These are phyloP conservation scores for Acrossocheilus fasciatus DNA, from an alignment of 2,797 vertebrate species.

Conservation along the genomic window DNA sequence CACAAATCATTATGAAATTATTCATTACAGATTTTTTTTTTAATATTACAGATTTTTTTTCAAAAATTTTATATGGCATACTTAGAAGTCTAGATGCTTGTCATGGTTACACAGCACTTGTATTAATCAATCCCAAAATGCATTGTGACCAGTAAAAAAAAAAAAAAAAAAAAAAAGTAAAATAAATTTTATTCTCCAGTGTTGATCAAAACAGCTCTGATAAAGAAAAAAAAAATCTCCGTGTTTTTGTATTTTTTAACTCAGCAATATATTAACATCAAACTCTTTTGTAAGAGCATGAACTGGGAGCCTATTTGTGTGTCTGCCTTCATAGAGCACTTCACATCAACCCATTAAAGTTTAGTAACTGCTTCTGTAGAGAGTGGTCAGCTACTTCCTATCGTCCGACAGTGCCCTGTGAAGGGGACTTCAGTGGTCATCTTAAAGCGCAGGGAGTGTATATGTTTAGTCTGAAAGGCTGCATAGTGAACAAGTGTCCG, in stretches of 20 bases:
- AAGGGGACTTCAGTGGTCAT: background rate
- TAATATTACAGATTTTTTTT: background rate
- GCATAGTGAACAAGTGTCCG: background rate
- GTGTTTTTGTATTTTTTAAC: background rate
- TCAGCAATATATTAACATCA: background rate
- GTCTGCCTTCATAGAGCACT: background rate
- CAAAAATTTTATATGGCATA: background rate
- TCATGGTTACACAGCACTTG: background rate
- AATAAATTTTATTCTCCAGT: background rate
- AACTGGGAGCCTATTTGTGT: background rate
- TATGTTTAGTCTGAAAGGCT: background rate
- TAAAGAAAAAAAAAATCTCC: background rate
- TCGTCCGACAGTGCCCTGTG: background rate
- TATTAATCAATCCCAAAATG: too few relatives aligned
- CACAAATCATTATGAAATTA: background rate
- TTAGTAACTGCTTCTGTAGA: background rate
- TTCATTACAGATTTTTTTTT: background rate
- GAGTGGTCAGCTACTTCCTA: background rate
- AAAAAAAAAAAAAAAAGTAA: too few relatives aligned
- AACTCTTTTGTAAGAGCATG: background rate
- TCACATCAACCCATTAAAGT: background rate
- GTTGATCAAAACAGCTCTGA: background rate
- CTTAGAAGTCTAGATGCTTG: background rate
- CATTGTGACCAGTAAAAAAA: too few relatives aligned
- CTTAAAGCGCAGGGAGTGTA: background rate